Evolutionary conservation across 1,140 invertebrate species (phyloP), one percentile per base, ranked within the genome.

Genomic region (Lepidurus couesii): DNA sequence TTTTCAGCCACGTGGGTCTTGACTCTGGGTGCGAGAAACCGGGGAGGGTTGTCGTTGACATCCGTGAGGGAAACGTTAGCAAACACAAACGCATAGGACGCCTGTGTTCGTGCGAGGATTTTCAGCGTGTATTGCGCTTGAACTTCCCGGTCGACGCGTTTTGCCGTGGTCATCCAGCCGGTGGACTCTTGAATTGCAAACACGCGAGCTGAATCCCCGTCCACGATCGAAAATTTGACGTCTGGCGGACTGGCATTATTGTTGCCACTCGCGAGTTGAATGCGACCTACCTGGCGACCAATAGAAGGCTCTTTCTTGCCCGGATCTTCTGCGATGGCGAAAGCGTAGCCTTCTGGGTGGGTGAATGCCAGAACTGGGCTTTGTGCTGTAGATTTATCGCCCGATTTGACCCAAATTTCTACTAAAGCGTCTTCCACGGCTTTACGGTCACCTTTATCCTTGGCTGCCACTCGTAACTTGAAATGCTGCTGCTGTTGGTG

Each of bases 11-110:
- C 85, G 74, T 86, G 86, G 26, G 95, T 90, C 82, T 93, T 90
- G 80, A 93, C 91, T 79, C 90, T 90, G 73, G 91, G 90, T 80
- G 90, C 88, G 10, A 90, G 87, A 84, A 98, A 98, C 77, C 89
- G 87, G 0, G 96, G 96, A 47, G 91, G 89, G 85, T 96, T 96
- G 84, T 98, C 96, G 84, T 98, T 98, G 4, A 95, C 87, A 86
- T 98, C 96, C n/a, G 92, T 85, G 0, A 99, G 87, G 0, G 90
- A 90, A 65, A 99, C 90, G 80, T 92, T 92, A 0, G 97, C 92
- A 11, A 85, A 86, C 43, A 90, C 92, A 81, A 90, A 89, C 0
- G 91, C 92, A 82, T 90, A 92, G 0, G 90, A 88, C 82, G 85
- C 85, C 26, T 89, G 88, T 78, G 88, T 86, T 84, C 89, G 88